A percentile compares a stretch with the other conserved stretches of the same genome.
phyloP scores from a whole-genome alignment of 2,113 vertebrate genomes.

The Thinocorus orbignyianus region DNA sequence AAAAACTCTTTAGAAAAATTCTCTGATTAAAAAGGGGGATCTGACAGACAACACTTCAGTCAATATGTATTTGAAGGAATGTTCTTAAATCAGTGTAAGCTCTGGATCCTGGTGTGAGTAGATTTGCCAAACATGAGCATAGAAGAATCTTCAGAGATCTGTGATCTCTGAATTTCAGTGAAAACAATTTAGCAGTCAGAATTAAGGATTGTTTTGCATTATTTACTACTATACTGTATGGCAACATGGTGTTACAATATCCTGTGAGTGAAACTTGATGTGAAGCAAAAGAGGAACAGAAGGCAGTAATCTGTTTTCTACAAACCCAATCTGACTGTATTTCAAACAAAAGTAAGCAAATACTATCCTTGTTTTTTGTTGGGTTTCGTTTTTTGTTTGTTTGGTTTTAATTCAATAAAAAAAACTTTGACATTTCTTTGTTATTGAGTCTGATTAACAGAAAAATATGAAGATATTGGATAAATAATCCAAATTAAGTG shows the following conservation, averaged over 20 bases:
- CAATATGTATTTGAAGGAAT: background rate
- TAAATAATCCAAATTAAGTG: background rate
- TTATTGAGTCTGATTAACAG: background rate
- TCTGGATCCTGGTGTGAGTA: background rate
- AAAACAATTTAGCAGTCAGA: background rate
- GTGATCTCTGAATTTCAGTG: background rate
- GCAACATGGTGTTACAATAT: background rate
- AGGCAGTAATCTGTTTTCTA: background rate
- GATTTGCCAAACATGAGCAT: background rate
- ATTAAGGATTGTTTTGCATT: background rate
- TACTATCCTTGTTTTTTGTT: background rate
- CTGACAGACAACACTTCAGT: accelerated
- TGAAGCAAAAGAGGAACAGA: slow-evolving; percentile 17
- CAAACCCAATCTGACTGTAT: background rate
- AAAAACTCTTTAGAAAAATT: background rate
- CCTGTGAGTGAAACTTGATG: background rate
- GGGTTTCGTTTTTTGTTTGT: background rate
- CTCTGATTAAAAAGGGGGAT: background rate
- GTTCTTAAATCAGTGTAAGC: background rate
- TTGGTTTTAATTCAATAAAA: background rate
- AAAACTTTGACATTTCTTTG: background rate
- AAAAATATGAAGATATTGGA: background rate
- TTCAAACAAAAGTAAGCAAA: background rate
- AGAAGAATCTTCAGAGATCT: background rate
- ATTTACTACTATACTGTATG: background rate